A percentile compares a stretch with the other conserved stretches of the same genome.
These are phyloP conservation scores for Leptopilina myrica DNA, from an alignment of 2,888 invertebrate genomes.

Conservation along the genomic window DNA sequence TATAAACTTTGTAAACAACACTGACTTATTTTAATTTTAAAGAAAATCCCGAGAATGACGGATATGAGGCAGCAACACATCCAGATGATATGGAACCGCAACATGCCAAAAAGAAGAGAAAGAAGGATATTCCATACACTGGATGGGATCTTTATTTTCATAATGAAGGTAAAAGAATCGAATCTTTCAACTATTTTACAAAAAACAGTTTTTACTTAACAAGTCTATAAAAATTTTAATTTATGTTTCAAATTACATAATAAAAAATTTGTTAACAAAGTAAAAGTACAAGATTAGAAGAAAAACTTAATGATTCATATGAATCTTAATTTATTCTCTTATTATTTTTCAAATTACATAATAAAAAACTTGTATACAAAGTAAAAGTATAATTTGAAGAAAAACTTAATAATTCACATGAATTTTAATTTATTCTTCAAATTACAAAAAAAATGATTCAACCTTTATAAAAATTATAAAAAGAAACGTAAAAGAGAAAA, in stretches of 20 bases:
- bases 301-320: too few relatives aligned
- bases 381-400: too few relatives aligned
- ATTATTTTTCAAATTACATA: too few relatives aligned
- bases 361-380: too few relatives aligned
- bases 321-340: too few relatives aligned
- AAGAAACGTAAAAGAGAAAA: too few relatives aligned
- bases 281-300: conserved; percentile 71
- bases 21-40: background rate
- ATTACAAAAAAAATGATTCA: conserved; percentile 59
- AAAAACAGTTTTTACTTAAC: background rate
- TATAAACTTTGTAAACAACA: too few relatives aligned
- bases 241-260: conserved; percentile 66
- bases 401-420: too few relatives aligned
- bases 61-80: background rate
- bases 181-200: conserved; percentile 26
- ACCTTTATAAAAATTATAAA: too few relatives aligned
- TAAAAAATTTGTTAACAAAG: conserved; percentile 78
- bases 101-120: conserved; percentile 40
- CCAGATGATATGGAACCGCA: conserved; percentile 4
- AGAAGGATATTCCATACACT: conserved; percentile 77
- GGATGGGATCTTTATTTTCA: conserved; percentile 90
- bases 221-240: conserved; percentile 40
- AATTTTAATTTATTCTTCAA: background rate
- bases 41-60: background rate
- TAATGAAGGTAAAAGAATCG: conserved; percentile 79